These are phyloP conservation scores for Apodemus speciosus DNA, from an alignment of 2,113 vertebrate species.

Conservation along the genomic window DNA sequence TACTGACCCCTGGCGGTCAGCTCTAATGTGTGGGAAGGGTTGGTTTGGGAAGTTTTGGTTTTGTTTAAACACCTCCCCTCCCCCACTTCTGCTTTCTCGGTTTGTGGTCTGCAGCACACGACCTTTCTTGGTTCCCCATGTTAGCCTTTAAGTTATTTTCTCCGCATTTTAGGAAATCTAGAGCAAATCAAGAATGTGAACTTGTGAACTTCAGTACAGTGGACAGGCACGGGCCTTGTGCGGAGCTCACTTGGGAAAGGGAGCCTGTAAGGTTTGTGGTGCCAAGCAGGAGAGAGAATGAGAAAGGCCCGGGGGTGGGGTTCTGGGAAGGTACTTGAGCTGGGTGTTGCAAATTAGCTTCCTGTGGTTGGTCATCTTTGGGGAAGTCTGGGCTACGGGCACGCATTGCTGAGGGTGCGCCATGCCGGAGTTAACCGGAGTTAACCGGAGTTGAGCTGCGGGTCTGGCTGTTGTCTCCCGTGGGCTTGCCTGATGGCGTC, in stretches of 20 bases:
- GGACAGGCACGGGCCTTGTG: neutral
- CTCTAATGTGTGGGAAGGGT: neutral
- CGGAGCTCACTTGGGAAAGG: neutral
- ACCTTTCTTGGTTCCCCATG: neutral
- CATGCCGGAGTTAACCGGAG: neutral
- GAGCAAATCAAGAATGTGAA: neutral
- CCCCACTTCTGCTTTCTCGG: neutral
- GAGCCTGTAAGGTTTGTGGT: neutral
- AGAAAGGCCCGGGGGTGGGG: fast-evolving
- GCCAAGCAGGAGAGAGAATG: too few relatives aligned
- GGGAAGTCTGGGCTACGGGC: fast-evolving
- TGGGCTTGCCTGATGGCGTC: neutral
- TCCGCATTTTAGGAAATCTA: neutral
- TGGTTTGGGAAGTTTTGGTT: too few relatives aligned
- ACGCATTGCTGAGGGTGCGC: neutral
- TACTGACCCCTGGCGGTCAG: neutral
- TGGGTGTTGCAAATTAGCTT: neutral
- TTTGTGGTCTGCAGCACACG: neutral
- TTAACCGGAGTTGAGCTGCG: neutral
- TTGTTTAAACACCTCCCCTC: neutral
- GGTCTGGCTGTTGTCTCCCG: neutral
- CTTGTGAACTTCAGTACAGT: neutral
- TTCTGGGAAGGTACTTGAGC: neutral
- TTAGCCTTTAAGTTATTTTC: neutral
- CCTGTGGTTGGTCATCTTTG: fast-evolving